phyloP scores from a whole-genome alignment of 2,797 vertebrate species.

The Falco berigora region DNA sequence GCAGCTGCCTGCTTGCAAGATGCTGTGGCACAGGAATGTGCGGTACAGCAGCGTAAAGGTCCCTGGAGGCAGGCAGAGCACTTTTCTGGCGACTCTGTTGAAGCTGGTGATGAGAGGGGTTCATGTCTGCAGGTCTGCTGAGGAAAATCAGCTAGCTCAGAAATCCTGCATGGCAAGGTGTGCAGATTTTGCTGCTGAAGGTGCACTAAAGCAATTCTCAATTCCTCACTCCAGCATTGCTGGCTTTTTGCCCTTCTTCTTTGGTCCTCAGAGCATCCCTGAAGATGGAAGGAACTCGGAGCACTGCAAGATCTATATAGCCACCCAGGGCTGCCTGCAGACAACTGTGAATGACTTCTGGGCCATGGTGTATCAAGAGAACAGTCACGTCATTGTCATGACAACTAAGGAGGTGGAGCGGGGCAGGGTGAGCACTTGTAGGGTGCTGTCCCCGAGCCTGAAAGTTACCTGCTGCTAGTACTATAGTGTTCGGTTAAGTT shows the following conservation, averaged over 20 bases:
- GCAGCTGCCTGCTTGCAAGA: background rate
- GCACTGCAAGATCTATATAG: slow-evolving; percentile 83
- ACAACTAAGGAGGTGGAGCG: slow-evolving; percentile 86
- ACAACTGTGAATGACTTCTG: slow-evolving; percentile 85
- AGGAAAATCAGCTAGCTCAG: background rate
- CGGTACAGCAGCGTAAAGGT: background rate
- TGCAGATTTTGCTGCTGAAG: background rate
- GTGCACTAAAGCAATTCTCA: background rate
- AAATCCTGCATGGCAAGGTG: background rate
- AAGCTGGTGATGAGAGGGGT: background rate
- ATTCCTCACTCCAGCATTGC: background rate
- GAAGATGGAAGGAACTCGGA: slow-evolving; percentile 78
- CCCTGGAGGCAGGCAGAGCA: background rate
- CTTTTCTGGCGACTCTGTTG: background rate
- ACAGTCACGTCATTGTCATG: slow-evolving; percentile 85
- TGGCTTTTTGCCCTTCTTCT: background rate
- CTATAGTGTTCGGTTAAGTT: background rate
- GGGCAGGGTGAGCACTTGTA: slow-evolving; percentile 74
- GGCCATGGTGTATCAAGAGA: slow-evolving; percentile 89
- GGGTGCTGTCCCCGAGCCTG: background rate
- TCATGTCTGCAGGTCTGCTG: background rate
- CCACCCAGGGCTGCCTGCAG: slow-evolving; percentile 88
- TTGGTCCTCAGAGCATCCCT: slow-evolving; percentile 75
- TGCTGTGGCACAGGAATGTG: rapidly evolving
- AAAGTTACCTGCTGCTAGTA: background rate